Conservation (phyloP, 2,113 vertebrate genomes). For the Sclerurus mexicanus region DNA sequence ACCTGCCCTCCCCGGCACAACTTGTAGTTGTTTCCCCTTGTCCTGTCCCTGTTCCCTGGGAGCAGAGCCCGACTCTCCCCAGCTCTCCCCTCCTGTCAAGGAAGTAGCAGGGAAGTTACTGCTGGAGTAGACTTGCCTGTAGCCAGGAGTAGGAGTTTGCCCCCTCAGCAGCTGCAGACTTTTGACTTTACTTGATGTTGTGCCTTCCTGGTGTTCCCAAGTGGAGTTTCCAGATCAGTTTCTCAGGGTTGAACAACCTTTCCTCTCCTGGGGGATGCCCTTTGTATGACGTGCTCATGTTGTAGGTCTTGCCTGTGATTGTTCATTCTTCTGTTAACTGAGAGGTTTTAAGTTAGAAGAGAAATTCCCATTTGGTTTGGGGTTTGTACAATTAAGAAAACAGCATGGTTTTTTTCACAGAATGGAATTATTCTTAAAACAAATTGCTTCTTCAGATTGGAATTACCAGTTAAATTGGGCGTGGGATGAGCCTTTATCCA, state of each 20-base stretch:
- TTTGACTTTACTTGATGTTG: background rate
- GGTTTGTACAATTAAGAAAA: background rate
- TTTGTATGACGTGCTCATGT: background rate
- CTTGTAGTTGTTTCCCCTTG: background rate
- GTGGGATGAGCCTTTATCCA: background rate
- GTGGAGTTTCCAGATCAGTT: background rate
- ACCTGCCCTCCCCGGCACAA: background rate
- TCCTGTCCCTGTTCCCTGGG: background rate
- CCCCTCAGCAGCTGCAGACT: background rate
- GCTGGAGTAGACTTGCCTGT: background rate
- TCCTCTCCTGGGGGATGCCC: background rate
- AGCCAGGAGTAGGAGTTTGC: background rate
- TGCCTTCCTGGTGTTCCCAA: background rate
- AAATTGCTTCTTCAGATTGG: background rate
- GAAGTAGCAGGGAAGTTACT: background rate
- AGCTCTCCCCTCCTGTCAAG: background rate
- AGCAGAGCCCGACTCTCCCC: rapidly evolving
- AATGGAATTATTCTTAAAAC: background rate
- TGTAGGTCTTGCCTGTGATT: background rate
- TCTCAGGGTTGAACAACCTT: background rate
- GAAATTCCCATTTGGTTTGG: background rate
- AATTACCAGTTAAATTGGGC: background rate
- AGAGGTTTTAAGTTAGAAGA: background rate
- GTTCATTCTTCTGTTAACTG: background rate
- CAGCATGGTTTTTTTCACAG: background rate